Base-by-base conservation (phyloP, 2,113 vertebrate genomes). In the Paraplagusia blochii region DNA sequence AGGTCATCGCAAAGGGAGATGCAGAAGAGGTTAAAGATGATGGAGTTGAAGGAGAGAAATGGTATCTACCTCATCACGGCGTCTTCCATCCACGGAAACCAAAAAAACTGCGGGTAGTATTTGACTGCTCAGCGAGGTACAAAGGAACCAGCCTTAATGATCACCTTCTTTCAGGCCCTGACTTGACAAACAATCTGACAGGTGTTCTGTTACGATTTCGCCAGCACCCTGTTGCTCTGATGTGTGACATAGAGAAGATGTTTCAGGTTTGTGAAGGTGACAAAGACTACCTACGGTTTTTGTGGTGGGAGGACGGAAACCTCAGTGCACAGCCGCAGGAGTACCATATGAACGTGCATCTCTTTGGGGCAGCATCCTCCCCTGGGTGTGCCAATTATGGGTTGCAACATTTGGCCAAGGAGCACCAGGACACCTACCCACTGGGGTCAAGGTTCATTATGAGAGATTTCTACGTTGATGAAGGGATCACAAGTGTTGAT, bases 31-130 rank as follows among this genome's bases (percentile, higher is more conserved):
- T 51, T 7, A 17, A 36, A 7, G 18, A 38, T 45, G 1, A 46
- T 1, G 63, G 46, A 1, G 48, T 8, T 1, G 51, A 55, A 38
- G 63, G 57, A 46, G 56, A 60, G 11, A 60, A 3, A 18, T 67
- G 58, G 63, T 56, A 66, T 72, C 0, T 51, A 43, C 4, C 54
- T 54, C 12, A n/a, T n/a, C n/a, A n/a, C n/a, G n/a, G n/a, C n/a
- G n/a, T n/a, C n/a, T n/a, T n/a, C n/a, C n/a, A n/a, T 1, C 61
- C 7, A 53, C n/a, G 54, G 19, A 59, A 71, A 29, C 35, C 42
- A 10, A 35, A 29, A 0, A 52, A 52, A 12, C 11, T 52, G 1
- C 2, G 15, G 17, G 39, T 66, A 1, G 53, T 66, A 2, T 66
- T 58, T 11, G 63, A 66, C 4, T 66, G 47, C 9, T 50, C 19